A percentile compares a stretch with the other conserved stretches of the same genome.
Evolutionary conservation across 2,113 vertebrate species (phyloP).

Genomic region (Sakesphorus luctuosus): DNA sequence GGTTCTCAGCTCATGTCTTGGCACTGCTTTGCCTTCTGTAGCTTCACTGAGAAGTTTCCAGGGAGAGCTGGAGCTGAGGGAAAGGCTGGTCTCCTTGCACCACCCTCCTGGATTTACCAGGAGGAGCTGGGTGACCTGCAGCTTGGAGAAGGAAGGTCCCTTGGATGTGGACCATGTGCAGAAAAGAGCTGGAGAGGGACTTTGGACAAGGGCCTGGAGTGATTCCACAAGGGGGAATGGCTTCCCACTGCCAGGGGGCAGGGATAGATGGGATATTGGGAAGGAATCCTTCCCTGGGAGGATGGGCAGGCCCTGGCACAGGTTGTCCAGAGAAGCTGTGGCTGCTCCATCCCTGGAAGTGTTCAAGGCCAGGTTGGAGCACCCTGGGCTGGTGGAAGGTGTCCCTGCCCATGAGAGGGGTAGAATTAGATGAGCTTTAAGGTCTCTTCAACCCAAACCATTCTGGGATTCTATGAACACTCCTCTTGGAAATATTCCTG

Average conservation of each 20-base stretch:
- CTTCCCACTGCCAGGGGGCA: background rate
- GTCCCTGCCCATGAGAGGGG: background rate
- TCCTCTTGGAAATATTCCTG: background rate
- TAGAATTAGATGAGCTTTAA: fast-evolving
- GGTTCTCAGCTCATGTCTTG: background rate
- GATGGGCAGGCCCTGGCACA: background rate
- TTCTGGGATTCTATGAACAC: no score
- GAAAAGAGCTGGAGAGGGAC: background rate
- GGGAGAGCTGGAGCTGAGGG: background rate
- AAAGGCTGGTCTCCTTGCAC: background rate
- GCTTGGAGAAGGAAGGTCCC: background rate
- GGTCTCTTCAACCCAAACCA: background rate
- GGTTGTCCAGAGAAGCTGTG: background rate
- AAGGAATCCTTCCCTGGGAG: fast-evolving
- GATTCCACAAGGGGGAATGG: background rate
- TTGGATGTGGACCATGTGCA: background rate
- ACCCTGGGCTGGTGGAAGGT: fast-evolving
- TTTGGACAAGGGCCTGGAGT: background rate
- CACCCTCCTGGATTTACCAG: fast-evolving
- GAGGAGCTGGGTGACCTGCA: background rate
- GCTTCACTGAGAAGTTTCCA: background rate
- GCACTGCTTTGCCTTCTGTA: background rate
- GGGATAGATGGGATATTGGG: background rate
- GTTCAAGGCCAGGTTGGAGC: fast-evolving
- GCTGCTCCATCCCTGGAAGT: background rate